phyloP scores from a whole-genome alignment of 2,797 vertebrate species.

The Anguilla anguilla region DNA sequence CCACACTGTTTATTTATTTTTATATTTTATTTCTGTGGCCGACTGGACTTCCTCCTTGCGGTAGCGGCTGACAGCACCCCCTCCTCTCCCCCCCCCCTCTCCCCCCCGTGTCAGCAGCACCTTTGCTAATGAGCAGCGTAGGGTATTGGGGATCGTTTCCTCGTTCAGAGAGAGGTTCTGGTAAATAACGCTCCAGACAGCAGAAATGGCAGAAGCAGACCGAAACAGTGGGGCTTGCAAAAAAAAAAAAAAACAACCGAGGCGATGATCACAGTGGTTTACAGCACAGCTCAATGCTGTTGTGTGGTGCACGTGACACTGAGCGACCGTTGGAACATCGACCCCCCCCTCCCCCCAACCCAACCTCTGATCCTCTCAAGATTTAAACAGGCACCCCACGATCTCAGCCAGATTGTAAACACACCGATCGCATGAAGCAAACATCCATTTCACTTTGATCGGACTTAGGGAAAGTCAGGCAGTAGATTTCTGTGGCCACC shows the following conservation, averaged over 20 bases:
- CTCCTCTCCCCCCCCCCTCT: constrained; percentile 25
- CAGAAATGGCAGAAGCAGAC: neutral
- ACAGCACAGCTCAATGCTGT: too few species aligned
- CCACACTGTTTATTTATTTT: neutral
- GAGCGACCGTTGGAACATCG: neutral
- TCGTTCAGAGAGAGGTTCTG: neutral
- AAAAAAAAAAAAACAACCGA: too few species aligned
- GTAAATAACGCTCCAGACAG: neutral
- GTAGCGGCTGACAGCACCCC: constrained; percentile 48
- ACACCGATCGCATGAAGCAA: neutral
- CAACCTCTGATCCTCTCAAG: too few species aligned
- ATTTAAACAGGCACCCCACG: neutral
- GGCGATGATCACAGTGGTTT: too few species aligned
- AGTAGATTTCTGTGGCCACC: too few species aligned
- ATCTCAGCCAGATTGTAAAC: neutral
- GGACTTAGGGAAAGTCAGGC: too few species aligned
- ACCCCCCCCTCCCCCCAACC: too few species aligned
- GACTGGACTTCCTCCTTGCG: constrained; percentile 44
- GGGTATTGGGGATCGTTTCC: neutral
- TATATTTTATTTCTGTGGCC: constrained; percentile 26
- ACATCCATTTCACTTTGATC: too few species aligned
- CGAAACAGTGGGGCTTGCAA: neutral
- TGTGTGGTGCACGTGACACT: neutral
- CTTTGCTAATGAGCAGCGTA: constrained; percentile 22
- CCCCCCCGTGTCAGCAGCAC: neutral